These are phyloP conservation scores for Phyllotreta striolata DNA, from an alignment of 2,888 invertebrate genomes.

Conservation along the genomic window DNA sequence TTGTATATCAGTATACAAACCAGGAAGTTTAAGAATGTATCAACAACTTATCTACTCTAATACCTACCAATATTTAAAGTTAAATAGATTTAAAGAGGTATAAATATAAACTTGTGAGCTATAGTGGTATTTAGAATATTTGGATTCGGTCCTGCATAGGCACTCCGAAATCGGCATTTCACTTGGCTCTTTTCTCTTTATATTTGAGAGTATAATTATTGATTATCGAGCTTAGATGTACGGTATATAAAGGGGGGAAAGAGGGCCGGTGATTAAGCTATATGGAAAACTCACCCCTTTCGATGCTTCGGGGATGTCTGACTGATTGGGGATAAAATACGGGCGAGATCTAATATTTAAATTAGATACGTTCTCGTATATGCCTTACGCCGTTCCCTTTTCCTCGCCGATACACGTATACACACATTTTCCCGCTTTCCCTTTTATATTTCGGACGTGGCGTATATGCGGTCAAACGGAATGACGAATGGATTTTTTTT, in stretches of 20 bases:
- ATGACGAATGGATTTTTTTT: slow-evolving; percentile 41
- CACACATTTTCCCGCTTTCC: neutral
- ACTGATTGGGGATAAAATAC: slow-evolving; percentile 62
- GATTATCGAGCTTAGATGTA: slow-evolving; percentile 65
- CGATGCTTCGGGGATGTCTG: slow-evolving; percentile 55
- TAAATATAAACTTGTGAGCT: too few relatives aligned
- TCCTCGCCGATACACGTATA: neutral
- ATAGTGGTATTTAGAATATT: too few relatives aligned
- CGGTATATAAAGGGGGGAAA: slow-evolving; percentile 55
- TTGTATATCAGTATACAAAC: too few relatives aligned
- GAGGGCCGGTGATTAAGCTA: slow-evolving; percentile 67
- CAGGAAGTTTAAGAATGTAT: too few relatives aligned
- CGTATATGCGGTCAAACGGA: slow-evolving; percentile 35
- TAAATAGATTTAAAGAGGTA: too few relatives aligned
- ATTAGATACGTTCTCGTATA: slow-evolving; percentile 55
- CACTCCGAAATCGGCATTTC: slow-evolving; percentile 57
- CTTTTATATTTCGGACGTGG: slow-evolving; percentile 29
- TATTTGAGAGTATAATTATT: slow-evolving; percentile 70
- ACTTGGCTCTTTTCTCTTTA: slow-evolving; percentile 63
- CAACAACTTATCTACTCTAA: too few relatives aligned
- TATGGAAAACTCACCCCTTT: slow-evolving; percentile 66
- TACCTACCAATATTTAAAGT: too few relatives aligned
- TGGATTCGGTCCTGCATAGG: slow-evolving; percentile 51
- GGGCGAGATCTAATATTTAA: slow-evolving; percentile 62
- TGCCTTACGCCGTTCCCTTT: slow-evolving; percentile 41